Evolutionary conservation across 1,140 invertebrate genomes (phyloP).

Genomic region (Temnothorax curvispinosus): DNA sequence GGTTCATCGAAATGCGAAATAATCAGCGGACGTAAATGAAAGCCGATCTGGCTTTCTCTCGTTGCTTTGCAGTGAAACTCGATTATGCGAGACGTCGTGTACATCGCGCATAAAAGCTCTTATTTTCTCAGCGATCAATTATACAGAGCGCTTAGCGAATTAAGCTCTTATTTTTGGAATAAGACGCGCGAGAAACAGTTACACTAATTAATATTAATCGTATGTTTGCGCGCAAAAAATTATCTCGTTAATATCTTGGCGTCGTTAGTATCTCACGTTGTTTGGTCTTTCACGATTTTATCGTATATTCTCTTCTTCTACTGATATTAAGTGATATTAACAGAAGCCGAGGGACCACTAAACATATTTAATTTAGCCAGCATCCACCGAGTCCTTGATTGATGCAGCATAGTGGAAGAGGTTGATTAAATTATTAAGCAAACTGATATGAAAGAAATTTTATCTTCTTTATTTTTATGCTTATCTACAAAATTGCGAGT

Average conservation of each 20-base stretch:
- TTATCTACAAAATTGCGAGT: neutral
- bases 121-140: constrained; percentile 4
- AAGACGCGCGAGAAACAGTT: neutral
- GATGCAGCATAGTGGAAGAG: constrained; percentile 34
- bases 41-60: constrained; percentile 49
- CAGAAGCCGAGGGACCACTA: constrained; percentile 17
- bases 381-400: constrained; percentile 9
- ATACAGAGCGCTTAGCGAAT: constrained; percentile 17
- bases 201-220: constrained; percentile 49
- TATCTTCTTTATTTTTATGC: neutral
- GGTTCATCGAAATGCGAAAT: constrained; percentile 57
- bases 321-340: constrained; percentile 54
- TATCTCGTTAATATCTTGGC: constrained; percentile 47
- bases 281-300: constrained; percentile 4
- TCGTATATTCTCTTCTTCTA: constrained; percentile 12
- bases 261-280: constrained; percentile 32
- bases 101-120: constrained; percentile 28
- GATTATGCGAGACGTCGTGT: neutral
- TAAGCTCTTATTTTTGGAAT: constrained; percentile 16
- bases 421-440: constrained; percentile 49
- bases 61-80: constrained; percentile 25
- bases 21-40: constrained; percentile 41
- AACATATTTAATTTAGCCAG: constrained; percentile 39
- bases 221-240: constrained; percentile 24
- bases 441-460: neutral